Evolutionary conservation across 2,888 invertebrate species (phyloP).

Genomic region (Habroteleia sp.): DNA sequence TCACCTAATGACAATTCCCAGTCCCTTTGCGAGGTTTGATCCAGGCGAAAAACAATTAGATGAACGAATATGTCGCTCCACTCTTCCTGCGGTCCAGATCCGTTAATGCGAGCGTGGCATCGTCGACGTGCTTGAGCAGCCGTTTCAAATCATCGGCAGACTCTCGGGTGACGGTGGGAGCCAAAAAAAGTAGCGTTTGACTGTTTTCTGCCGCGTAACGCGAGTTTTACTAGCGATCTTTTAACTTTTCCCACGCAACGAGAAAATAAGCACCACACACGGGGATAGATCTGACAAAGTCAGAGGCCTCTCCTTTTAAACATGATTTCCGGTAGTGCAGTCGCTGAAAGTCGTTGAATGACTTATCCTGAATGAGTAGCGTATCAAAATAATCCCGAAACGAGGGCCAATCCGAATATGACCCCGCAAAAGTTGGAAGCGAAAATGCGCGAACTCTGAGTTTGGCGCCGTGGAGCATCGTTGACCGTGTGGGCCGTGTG

Average conservation of each 20-base stretch:
- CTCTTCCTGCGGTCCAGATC: background rate
- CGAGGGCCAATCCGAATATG: background rate
- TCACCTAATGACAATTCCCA: background rate
- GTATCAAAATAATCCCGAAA: too few species aligned
- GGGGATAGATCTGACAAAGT: too few species aligned
- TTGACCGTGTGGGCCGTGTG: too few species aligned
- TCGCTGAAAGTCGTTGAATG: too few species aligned
- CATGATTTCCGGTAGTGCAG: too few species aligned
- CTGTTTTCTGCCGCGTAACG: too few species aligned
- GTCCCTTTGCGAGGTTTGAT: background rate
- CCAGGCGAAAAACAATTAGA: background rate
- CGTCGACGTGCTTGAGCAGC: background rate
- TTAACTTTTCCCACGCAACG: too few species aligned
- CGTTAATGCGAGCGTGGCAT: background rate
- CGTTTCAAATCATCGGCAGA: background rate
- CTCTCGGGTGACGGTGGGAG: background rate
- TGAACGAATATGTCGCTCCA: background rate
- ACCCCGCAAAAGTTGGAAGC: background rate
- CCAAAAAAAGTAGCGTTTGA: background rate
- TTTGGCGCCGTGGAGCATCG: background rate
- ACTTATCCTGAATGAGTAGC: too few species aligned
- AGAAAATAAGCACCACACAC: too few species aligned
- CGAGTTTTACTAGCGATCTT: too few species aligned
- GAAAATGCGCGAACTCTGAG: conserved; percentile 2
- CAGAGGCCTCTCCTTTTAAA: too few species aligned